Evolutionary conservation across 2,797 vertebrate species (phyloP), one percentile per base, ranked within the genome.

Genomic region (Aeoliscus strigatus): DNA sequence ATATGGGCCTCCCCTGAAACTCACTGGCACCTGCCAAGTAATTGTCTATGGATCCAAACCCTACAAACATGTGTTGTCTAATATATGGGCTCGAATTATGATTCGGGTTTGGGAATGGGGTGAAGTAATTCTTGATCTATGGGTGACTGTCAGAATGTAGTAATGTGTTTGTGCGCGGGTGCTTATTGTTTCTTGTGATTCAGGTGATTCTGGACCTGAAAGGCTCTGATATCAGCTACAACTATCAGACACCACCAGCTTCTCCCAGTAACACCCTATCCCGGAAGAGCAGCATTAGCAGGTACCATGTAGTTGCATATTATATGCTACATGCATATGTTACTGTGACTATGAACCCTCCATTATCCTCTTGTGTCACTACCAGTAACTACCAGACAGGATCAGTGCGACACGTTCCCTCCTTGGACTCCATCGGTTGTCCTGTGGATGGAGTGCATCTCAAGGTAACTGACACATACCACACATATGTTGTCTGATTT

Each of bases 171-270:
- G 18, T 28, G 14, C 12, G 27, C 12, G 13, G 3, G 21, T 21
- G 9, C 2, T 32, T 0, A 39, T 23, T 25, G 16, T 33, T 30
- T 8, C 11, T 14, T 10, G 8, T 59, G 10, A 27, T 11, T 48
- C 73, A 92, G 90, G 90, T 92, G 53, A 89, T 92, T 66, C 51
- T 86, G 54, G 90, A 91, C 52, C 73, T 92, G 50, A 92, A 92
- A 49, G 82, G 86, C 49, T 90, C 88, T 0, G 90, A 92, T 42
- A 91, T 89, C 60, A 85, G 51, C 73, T 92, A 89, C 71, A 69
- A 75, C 4, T 92, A 90, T 33, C 90, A 91, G 81, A 91, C 90
- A 0, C 90, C 90, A 5, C 90, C 90, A 2, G 87, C 86, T 1
- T 92, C 90, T 32, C 90, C 90, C 2, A 86, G 88, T 28, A 87